Evolutionary conservation across 2,797 vertebrate genomes (phyloP), one percentile per base, ranked within the genome.

Genomic region (Neostethus bicornis): DNA sequence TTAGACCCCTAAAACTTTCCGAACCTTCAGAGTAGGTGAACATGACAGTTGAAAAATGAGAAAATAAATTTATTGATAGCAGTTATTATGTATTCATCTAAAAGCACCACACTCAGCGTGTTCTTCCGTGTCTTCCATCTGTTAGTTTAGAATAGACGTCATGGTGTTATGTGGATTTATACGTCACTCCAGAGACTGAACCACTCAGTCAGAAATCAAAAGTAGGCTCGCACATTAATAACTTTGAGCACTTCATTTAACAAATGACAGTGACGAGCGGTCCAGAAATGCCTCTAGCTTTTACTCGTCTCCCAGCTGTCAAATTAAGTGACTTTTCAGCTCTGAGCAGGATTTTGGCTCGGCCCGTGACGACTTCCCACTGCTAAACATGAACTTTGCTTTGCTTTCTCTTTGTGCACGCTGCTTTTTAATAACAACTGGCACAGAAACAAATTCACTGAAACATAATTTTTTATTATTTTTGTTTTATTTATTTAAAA

Each of bases 331-430:
- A 39, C 28, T 53, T 55, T 57, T 17, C 43, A 63, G 60, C 52
- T 44, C 37, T n/a, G n/a, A 50, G 68, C 68, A 73, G 61, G 53
- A 61, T 66, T 82, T 46, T 79, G 38, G 9, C 20, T 12, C 29
- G n/a, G 20, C 3, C 16, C 9, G 4, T 2, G 4, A 25, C 58
- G 35, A 59, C 44, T 25, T 54, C 46, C 28, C 62, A 51, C 47
- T 67, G 69, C n/a, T 56, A n/a, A 16, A 14, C 42, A 46, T 29
- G 28, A 44, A 35, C 35, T 66, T 70, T 57, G 48, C 60, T 48
- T 42, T 32, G n/a, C 17, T 14, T 29, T 9, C 57, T 52, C 6
- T 25, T 25, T 4, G 25, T 7, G 4, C 25, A 4, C 25, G 5
- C 25, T 25, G 4, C 25, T 25, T 25, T 25, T n/a, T n/a, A n/a